These are phyloP conservation scores for Archegozetes longisetosus DNA, from an alignment of 1,140 invertebrate species.

Conservation along the genomic window DNA sequence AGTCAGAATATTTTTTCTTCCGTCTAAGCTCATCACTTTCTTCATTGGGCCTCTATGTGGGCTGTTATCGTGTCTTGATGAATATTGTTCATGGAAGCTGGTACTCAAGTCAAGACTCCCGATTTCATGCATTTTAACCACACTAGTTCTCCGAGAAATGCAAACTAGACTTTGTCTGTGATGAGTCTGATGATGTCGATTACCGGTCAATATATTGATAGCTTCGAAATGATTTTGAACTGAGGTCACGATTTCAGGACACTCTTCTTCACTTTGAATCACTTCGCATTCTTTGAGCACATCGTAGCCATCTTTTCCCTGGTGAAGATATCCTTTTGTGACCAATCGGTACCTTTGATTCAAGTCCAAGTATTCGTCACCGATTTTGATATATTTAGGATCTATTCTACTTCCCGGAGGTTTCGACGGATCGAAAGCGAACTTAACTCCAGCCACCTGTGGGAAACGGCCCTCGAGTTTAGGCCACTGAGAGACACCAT, in stretches of 20 bases:
- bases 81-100: neutral
- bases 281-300: conserved; percentile 53
- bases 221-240: conserved; percentile 76
- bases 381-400: conserved; percentile 52
- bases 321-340: conserved; percentile 53
- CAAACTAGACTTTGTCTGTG: conserved; percentile 67
- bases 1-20: neutral
- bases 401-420: conserved; percentile 51
- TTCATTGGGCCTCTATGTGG: neutral
- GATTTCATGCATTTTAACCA: conserved; percentile 51
- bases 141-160: conserved; percentile 51
- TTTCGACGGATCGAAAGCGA: conserved; percentile 59
- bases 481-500: conserved; percentile 55
- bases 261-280: conserved; percentile 59
- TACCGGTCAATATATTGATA: conserved; percentile 54
- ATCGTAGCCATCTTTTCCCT: conserved; percentile 67
- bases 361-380: conserved; percentile 58
- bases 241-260: conserved; percentile 57
- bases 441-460: conserved; percentile 60
- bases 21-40: neutral
- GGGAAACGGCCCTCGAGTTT: conserved; percentile 64
- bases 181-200: conserved; percentile 48
- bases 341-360: conserved; percentile 51
- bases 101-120: neutral
- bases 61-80: neutral